Percentiles rank a stretch among this genome's conserved stretches.
phyloP scores from a whole-genome alignment of 2,113 vertebrate species.

The Malurus melanocephalus region DNA sequence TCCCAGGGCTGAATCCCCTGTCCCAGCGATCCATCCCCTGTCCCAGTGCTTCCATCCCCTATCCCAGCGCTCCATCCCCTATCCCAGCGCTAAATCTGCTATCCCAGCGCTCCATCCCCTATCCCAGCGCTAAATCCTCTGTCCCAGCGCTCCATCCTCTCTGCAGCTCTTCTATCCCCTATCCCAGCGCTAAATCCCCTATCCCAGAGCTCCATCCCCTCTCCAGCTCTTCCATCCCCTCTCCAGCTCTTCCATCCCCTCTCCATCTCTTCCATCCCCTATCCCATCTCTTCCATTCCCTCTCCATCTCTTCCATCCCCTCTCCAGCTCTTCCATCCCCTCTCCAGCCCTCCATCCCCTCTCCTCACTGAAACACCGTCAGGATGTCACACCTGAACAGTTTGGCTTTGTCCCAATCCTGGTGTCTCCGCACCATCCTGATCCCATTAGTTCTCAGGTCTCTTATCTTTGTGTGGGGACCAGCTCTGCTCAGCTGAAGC shows the following conservation, averaged over 20 bases:
- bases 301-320: too few species aligned
- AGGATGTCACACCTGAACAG: fast-evolving
- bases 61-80: fast-evolving
- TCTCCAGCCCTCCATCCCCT: too few species aligned
- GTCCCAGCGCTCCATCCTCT: too few species aligned
- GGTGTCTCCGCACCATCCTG: background rate
- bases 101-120: too few species aligned
- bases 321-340: too few species aligned
- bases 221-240: background rate
- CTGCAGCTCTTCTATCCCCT: background rate
- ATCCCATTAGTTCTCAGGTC: background rate
- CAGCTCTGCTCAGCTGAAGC: background rate
- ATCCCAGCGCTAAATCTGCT: too few species aligned
- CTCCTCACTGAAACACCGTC: background rate
- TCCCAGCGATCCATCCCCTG: too few species aligned
- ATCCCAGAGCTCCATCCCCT: too few species aligned
- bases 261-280: background rate
- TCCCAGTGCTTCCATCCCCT: fast-evolving
- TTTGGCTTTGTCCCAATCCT: background rate
- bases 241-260: background rate
- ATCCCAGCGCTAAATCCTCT: too few species aligned
- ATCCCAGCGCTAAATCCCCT: too few species aligned
- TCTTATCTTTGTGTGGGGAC: background rate
- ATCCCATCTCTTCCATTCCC: background rate
- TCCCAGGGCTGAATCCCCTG: background rate